Evolutionary conservation across 2,888 invertebrate genomes (phyloP).

Genomic region (Rotaria magnacalcarata): DNA sequence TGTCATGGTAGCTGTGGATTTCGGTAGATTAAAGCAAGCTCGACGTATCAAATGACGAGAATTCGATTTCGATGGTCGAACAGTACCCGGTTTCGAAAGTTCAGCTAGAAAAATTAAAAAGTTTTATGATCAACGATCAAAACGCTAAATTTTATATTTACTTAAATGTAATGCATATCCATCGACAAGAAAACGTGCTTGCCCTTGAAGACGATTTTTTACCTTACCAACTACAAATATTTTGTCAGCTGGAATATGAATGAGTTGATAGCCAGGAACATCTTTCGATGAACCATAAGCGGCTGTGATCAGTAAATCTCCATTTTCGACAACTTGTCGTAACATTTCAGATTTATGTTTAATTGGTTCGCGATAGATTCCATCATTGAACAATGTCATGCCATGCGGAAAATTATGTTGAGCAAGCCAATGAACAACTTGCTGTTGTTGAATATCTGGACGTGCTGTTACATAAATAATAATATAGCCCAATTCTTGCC

Average conservation of each 20-base stretch:
- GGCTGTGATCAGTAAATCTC: constrained; percentile 78
- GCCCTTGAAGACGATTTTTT: constrained; percentile 52
- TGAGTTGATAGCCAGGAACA: constrained; percentile 84
- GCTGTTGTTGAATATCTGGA: constrained; percentile 97
- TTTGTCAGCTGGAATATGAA: constrained; percentile 79
- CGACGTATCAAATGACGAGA: neutral
- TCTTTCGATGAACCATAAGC: constrained; percentile 98
- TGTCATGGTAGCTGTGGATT: neutral
- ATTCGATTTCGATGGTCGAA: constrained; percentile 23
- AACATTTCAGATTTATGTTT: constrained; percentile 90
- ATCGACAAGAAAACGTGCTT: constrained; percentile 37
- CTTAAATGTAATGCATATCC: constrained; percentile 30
- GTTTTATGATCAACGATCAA: too few species aligned
- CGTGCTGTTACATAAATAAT: constrained; percentile 94
- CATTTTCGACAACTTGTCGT: constrained; percentile 64
- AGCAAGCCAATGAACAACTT: constrained; percentile 93
- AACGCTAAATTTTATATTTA: neutral
- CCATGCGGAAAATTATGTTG: constrained; percentile 91
- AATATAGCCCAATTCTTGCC: constrained; percentile 94
- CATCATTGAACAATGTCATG: constrained; percentile 95
- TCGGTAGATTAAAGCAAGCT: constrained; percentile 30
- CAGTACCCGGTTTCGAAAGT: neutral
- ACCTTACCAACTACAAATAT: constrained; percentile 88
- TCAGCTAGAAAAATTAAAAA: neutral
- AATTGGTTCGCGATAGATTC: constrained; percentile 88